A percentile compares a stretch with the other conserved stretches of the same genome.
These are phyloP conservation scores for Scleropages formosus DNA, from an alignment of 2,797 vertebrate species.

Conservation along the genomic window DNA sequence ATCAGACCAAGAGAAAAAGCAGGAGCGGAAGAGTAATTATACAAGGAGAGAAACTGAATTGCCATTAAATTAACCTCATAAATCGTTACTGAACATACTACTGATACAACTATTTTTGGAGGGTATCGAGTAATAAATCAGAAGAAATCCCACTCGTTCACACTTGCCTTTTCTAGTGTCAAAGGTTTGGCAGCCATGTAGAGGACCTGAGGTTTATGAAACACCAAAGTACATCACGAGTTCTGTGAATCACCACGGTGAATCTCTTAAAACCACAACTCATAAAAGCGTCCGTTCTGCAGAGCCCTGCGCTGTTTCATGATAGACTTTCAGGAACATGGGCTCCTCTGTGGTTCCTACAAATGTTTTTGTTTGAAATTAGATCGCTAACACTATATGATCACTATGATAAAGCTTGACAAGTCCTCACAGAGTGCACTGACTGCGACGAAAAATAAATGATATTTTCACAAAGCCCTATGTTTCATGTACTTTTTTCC, in stretches of 20 bases:
- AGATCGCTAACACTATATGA: slow-evolving; percentile 48
- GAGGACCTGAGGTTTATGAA: background rate
- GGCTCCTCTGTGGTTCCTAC: slow-evolving; percentile 74
- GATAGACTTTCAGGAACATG: slow-evolving; percentile 59
- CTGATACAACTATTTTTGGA: background rate
- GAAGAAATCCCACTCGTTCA: slow-evolving; percentile 2
- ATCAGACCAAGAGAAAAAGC: background rate
- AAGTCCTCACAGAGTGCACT: slow-evolving; percentile 60
- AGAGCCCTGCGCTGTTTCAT: background rate
- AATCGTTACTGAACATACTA: background rate
- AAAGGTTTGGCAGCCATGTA: slow-evolving; percentile 21
- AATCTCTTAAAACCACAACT: slow-evolving; percentile 14
- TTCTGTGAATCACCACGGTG: slow-evolving; percentile 7
- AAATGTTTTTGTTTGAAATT: slow-evolving; percentile 69
- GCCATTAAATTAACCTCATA: background rate
- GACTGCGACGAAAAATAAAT: slow-evolving; percentile 68
- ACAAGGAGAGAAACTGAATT: background rate
- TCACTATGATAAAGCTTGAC: slow-evolving; percentile 59
- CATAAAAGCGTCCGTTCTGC: slow-evolving; percentile 17
- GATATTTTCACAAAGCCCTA: slow-evolving; percentile 76
- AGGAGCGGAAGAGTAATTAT: background rate
- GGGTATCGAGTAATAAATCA: slow-evolving; percentile 14
- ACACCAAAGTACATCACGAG: background rate
- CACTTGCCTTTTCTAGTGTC: slow-evolving; percentile 9
- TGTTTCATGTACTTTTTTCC: slow-evolving; percentile 56